Conservation (phyloP, 2,888 invertebrate species). For the Iselma pallidipennis region DNA sequence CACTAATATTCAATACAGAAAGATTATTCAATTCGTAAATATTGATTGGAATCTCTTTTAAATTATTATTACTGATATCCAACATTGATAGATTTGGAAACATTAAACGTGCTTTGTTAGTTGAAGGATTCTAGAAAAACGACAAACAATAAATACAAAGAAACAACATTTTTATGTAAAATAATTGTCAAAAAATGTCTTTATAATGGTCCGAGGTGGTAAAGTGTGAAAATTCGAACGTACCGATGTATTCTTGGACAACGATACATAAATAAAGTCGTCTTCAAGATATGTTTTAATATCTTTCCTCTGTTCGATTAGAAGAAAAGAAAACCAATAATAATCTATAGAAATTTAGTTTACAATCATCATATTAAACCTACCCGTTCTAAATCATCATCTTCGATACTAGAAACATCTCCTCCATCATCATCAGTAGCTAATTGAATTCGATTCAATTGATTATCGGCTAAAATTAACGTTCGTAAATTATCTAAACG, state of each 20-base stretch:
- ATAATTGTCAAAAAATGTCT: too few relatives aligned
- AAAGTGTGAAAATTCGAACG: neutral
- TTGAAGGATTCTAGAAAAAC: constrained; percentile 51
- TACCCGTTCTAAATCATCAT: constrained; percentile 68
- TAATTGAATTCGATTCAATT: constrained; percentile 76
- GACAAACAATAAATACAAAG: neutral
- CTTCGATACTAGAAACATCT: constrained; percentile 61
- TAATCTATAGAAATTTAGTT: neutral
- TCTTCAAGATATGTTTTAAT: constrained; percentile 23
- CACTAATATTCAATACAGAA: constrained; percentile 92
- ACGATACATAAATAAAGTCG: constrained; percentile 24
- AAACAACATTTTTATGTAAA: too few relatives aligned
- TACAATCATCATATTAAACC: constrained; percentile 22
- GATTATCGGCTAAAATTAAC: constrained; percentile 84
- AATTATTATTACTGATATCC: constrained; percentile 87
- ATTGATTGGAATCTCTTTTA: constrained; percentile 78
- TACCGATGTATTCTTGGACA: constrained; percentile 15
- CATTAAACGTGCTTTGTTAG: constrained; percentile 71
- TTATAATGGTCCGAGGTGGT: neutral
- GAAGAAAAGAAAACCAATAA: constrained; percentile 16
- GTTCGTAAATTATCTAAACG: constrained; percentile 81
- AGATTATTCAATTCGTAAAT: constrained; percentile 84
- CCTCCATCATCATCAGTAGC: constrained; percentile 78
- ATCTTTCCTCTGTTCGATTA: constrained; percentile 17
- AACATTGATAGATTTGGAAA: constrained; percentile 95